Evolutionary conservation across 2,888 invertebrate species (phyloP).

Genomic region (Tiliacea aurago): DNA sequence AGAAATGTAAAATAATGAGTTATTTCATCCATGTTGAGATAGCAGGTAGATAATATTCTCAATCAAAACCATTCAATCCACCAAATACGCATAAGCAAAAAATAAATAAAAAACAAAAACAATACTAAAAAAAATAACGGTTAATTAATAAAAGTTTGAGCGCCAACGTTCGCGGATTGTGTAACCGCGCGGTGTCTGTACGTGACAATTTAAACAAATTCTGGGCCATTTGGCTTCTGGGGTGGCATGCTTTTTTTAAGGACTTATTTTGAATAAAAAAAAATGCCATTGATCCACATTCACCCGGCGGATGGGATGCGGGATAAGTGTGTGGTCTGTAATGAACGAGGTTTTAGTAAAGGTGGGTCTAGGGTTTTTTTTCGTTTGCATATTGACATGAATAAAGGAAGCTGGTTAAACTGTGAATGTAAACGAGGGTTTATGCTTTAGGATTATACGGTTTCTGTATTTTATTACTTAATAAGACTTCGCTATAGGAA

Average conservation of each 20-base stretch:
- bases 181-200: conserved; percentile 88
- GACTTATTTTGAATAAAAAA: conserved; percentile 88
- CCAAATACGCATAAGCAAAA: not conserved
- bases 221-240: conserved; percentile 90
- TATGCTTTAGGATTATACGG: not conserved
- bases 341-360: conserved; percentile 67
- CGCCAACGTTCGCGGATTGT: conserved; percentile 80
- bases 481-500: too few species aligned
- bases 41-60: not conserved
- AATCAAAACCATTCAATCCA: not conserved
- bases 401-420: conserved; percentile 26
- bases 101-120: not conserved
- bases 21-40: not conserved
- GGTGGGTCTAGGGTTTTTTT: conserved; percentile 62
- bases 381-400: conserved; percentile 63
- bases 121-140: conserved; percentile 37
- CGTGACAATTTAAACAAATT: conserved; percentile 91
- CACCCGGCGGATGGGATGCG: conserved; percentile 84
- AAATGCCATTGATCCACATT: conserved; percentile 80
- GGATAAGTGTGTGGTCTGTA: conserved; percentile 86
- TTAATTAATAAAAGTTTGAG: conserved; percentile 75
- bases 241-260: conserved; percentile 86
- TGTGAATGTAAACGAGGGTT: conserved; percentile 11
- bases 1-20: not conserved
- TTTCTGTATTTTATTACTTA: not conserved